Evolutionary conservation across 2,797 vertebrate species (phyloP), one percentile per base, ranked within the genome.

Genomic region (Pristis pectinata): DNA sequence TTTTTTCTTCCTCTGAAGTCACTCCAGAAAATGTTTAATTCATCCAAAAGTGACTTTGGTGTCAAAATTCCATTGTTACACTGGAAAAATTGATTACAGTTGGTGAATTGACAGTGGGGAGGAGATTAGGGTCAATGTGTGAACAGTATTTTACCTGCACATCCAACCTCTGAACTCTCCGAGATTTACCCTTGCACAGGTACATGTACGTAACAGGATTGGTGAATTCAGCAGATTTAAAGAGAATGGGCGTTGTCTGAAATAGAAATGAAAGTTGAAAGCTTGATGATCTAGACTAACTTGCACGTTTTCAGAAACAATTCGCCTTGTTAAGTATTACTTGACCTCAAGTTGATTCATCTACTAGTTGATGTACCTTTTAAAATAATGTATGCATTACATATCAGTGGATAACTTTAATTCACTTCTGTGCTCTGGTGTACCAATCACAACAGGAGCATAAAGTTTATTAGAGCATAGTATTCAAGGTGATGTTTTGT

Each of bases 221-320:
- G 56, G 13, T 89, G 85, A 89, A 67, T 91, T 91, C 87, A 91
- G 59, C 17, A 10, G 59, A 22, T 41, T 91, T n/a, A 91, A 67
- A 22, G 6, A 61, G n/a, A 41, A 1, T 17, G n/a, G 22, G 8
- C 7, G 24, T 13, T 61, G 17, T 64, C 59, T 8, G 5, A 67
- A 91, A 61, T 67, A 67, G n/a, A 41, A 41, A 91, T 91, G 87
- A 67, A 37, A 41, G 87, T 24, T 91, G 85, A 89, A 37, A n/a
- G 53, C 59, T 34, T 89, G 59, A 59, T 30, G 37, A 59, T 64
- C 56, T 91, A n/a, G 11, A 13, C 59, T 87, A 3, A 7, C 11
- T 34, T 37, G 37, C 15, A 30, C 17, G n/a, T 91, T 27, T 11
- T 41, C 61, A 24, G 64, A 67, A 41, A 64, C 34, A 61, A 6